Conservation (phyloP, 2,888 invertebrate genomes). For the Scaptomyza cyrtandrae region DNA sequence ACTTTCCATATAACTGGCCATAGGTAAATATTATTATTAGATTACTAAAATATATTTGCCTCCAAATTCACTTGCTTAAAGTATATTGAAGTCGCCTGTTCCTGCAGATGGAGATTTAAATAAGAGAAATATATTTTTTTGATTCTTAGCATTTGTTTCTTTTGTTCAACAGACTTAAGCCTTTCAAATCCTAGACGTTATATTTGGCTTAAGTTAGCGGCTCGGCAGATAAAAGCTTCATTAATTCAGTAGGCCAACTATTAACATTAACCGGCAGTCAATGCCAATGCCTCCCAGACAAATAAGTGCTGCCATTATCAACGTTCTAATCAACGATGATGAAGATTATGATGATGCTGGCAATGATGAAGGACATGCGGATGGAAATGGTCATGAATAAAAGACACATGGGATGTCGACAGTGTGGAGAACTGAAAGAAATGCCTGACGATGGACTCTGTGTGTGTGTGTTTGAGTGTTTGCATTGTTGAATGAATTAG, state of each 20-base stretch:
- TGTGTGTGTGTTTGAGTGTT: slow-evolving; percentile 18
- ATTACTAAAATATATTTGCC: no score
- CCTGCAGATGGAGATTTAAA: no score
- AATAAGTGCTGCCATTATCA: slow-evolving; percentile 51
- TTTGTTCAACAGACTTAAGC: background rate
- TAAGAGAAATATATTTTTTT: background rate
- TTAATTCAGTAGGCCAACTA: slow-evolving; percentile 61
- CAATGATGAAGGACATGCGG: slow-evolving; percentile 31
- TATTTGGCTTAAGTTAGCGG: background rate
- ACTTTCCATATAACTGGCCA: no score
- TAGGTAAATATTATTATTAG: no score
- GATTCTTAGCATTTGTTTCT: background rate
- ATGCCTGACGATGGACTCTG: slow-evolving; percentile 34
- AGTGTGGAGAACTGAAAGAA: slow-evolving; percentile 10
- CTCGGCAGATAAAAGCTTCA: slow-evolving; percentile 53
- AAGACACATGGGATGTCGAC: slow-evolving; percentile 18
- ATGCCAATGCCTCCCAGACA: slow-evolving; percentile 25
- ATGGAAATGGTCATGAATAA: slow-evolving; percentile 25
- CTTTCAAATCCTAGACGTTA: background rate
- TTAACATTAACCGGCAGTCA: slow-evolving; percentile 43
- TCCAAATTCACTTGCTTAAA: no score
- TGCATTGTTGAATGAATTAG: slow-evolving; percentile 73
- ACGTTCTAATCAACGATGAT: slow-evolving; percentile 54
- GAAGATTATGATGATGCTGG: slow-evolving; percentile 46
- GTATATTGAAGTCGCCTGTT: no score